Conservation (phyloP, 2,888 invertebrate species). For the Eupithecia abbreviata region DNA sequence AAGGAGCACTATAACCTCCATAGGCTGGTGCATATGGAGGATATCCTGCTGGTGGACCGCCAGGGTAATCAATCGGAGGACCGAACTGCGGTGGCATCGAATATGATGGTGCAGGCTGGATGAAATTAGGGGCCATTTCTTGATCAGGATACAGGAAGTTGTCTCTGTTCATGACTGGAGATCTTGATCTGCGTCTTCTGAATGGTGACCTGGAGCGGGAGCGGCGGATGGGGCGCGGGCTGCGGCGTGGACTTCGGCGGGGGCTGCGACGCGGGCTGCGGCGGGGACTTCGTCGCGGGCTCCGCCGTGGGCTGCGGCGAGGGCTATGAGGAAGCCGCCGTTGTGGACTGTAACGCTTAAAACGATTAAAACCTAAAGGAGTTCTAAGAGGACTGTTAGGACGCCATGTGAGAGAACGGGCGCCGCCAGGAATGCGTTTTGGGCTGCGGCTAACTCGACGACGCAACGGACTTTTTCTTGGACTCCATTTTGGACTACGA, state of each 20-base stretch:
- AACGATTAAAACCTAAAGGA: conserved; percentile 19
- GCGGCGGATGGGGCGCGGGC: conserved; percentile 36
- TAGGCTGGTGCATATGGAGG: conserved; percentile 50
- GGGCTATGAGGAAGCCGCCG: conserved; percentile 41
- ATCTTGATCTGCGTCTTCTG: conserved; percentile 44
- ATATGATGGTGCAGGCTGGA: conserved; percentile 32
- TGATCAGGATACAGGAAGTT: conserved; percentile 42
- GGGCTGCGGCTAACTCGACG: conserved; percentile 33
- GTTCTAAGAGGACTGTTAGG: conserved; percentile 29
- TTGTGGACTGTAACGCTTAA: conserved; percentile 39
- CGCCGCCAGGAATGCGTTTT: neutral
- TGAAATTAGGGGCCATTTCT: conserved; percentile 24
- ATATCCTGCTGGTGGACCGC: conserved; percentile 33
- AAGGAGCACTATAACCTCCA: conserved; percentile 52
- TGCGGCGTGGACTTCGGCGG: conserved; percentile 43
- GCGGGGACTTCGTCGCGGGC: conserved; percentile 46
- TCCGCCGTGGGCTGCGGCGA: conserved; percentile 44
- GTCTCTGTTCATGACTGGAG: conserved; percentile 34
- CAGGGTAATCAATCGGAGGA: conserved; percentile 31
- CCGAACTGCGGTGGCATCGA: conserved; percentile 37
- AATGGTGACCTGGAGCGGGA: conserved; percentile 49
- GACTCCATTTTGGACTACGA: conserved; percentile 38
- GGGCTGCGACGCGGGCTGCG: conserved; percentile 41
- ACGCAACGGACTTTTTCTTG: conserved; percentile 40
- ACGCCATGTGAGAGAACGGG: conserved; percentile 32